Evolutionary conservation across 92 coral and sea anemone species (phyloP).

Genomic region (Actinostola sp.): DNA sequence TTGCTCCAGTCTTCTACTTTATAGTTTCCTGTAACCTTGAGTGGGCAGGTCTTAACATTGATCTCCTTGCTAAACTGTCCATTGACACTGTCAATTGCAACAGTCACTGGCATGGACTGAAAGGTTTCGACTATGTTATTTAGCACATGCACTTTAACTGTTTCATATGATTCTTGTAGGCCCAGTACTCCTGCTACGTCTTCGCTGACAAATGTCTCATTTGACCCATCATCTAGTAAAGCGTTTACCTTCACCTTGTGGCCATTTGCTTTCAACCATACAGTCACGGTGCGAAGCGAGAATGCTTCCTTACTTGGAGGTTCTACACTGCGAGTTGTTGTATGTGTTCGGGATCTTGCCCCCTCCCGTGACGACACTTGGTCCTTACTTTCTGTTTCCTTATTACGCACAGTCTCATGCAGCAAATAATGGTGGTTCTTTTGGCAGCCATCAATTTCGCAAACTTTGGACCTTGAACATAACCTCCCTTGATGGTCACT

Average conservation of each 20-base stretch:
- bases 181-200: constrained; percentile 54
- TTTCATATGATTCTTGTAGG: too few species aligned
- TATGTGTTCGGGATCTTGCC: constrained; percentile 19
- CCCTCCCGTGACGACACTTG: constrained; percentile 50
- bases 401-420: constrained; percentile 20
- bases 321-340: constrained; percentile 7
- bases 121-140: constrained; percentile 58
- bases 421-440: constrained; percentile 34
- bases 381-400: constrained; percentile 5
- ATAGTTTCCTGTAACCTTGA: constrained; percentile 58
- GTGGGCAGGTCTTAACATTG: constrained; percentile 60
- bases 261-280: constrained; percentile 56
- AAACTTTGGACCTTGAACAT: constrained; percentile 24
- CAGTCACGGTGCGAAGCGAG: constrained; percentile 51
- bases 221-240: constrained; percentile 58
- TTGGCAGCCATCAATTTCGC: constrained; percentile 30
- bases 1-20: constrained; percentile 60
- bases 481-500: constrained; percentile 29
- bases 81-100: constrained; percentile 55
- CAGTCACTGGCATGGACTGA: constrained; percentile 54
- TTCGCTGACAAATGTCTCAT: constrained; percentile 56
- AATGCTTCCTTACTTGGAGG: constrained; percentile 22
- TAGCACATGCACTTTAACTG: constrained; percentile 64
- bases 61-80: constrained; percentile 53
- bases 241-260: constrained; percentile 54